Evolutionary conservation across 2,888 invertebrate genomes (phyloP).

Genomic region (Caenorhabditis sp.): DNA sequence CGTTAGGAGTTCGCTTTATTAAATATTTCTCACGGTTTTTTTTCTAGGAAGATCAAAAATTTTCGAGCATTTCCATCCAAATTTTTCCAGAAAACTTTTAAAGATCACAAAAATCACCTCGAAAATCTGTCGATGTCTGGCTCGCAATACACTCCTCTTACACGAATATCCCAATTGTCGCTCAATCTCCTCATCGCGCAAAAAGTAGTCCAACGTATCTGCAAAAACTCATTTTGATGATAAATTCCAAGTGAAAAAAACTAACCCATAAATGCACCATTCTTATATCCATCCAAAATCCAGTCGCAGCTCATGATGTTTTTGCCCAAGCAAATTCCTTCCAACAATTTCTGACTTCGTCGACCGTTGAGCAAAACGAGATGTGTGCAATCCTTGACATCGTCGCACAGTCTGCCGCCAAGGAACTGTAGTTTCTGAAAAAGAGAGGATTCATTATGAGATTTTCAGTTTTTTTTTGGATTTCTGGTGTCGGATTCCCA

Average conservation of each 20-base stretch:
- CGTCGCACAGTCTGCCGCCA: slow-evolving; percentile 77
- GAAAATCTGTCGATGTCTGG: slow-evolving; percentile 81
- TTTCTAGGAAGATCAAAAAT: too few relatives aligned
- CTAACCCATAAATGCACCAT: slow-evolving; percentile 81
- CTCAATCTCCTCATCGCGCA: slow-evolving; percentile 84
- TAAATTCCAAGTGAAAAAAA: neutral
- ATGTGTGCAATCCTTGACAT: slow-evolving; percentile 84
- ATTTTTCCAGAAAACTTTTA: slow-evolving; percentile 13
- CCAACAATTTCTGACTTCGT: slow-evolving; percentile 67
- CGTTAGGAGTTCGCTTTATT: too few relatives aligned
- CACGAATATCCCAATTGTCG: slow-evolving; percentile 83
- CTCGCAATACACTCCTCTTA: slow-evolving; percentile 80
- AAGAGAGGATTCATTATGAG: neutral
- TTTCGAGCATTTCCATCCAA: neutral
- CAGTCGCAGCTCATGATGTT: slow-evolving; percentile 84
- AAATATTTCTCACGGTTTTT: too few relatives aligned
- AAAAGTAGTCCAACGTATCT: slow-evolving; percentile 81
- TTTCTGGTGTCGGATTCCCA: too few relatives aligned
- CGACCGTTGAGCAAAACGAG: slow-evolving; percentile 79
- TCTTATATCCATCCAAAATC: slow-evolving; percentile 84
- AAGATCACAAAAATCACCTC: slow-evolving; percentile 72
- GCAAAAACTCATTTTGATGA: slow-evolving; percentile 13
- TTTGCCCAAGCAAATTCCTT: slow-evolving; percentile 83
- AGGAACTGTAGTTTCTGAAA: neutral
- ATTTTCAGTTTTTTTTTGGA: too few relatives aligned